phyloP scores from a whole-genome alignment of 2,888 invertebrate genomes.

The Acholoe squamosa region DNA sequence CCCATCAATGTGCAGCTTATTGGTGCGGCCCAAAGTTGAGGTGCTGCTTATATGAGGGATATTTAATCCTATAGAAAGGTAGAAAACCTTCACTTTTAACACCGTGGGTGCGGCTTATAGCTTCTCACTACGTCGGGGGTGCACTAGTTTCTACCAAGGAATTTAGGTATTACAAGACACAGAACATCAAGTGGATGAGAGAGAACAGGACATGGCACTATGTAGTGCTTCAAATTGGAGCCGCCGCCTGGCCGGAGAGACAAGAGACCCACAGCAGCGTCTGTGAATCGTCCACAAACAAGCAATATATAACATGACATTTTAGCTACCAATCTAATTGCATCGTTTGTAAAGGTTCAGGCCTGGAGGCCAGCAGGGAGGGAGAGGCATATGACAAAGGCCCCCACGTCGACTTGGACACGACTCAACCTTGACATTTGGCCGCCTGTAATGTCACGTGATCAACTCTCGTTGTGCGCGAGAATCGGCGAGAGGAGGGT shows the following conservation, averaged over 20 bases:
- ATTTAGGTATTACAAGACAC: too few species aligned
- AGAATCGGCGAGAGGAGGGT: conserved; percentile 49
- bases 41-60: too few species aligned
- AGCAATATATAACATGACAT: conserved; percentile 60
- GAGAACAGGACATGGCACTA: background rate
- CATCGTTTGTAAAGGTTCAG: conserved; percentile 27
- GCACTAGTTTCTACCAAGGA: too few species aligned
- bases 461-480: conserved; percentile 19
- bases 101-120: too few species aligned
- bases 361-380: background rate
- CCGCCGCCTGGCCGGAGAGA: too few species aligned
- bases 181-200: background rate
- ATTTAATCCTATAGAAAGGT: too few species aligned
- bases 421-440: conserved; percentile 60
- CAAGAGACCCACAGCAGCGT: conserved; percentile 11
- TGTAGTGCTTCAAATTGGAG: background rate
- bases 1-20: too few species aligned
- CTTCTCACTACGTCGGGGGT: too few species aligned
- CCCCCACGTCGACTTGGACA: background rate
- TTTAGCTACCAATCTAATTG: conserved; percentile 27
- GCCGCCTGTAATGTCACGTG: conserved; percentile 57
- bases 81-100: too few species aligned
- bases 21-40: too few species aligned
- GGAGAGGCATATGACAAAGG: conserved; percentile 50
- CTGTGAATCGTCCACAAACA: background rate